Base-by-base conservation (phyloP, 2,888 invertebrate species). In the Noctua fimbriata region DNA sequence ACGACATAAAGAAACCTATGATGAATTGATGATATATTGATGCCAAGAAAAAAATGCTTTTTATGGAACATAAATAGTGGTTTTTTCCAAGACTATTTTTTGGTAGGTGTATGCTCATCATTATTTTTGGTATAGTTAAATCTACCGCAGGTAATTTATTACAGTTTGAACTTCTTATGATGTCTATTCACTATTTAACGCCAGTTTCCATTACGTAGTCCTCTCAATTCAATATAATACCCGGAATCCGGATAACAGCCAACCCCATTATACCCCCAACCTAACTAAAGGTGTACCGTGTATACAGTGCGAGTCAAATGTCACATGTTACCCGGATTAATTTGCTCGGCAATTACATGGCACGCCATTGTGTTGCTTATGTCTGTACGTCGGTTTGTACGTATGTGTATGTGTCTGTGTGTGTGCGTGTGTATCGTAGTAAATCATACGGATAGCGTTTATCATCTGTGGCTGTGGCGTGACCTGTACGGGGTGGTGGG, bases 291-390 rank as follows among this genome's bases (percentile, higher is more conserved):
- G 87, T 83, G 85, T 83, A 83, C 70, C 73, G 73, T 84, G 86
- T 80, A 78, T 76, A 73, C 87, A 83, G 85, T 85, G 66, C 89
- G 90, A 93, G 94, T 95, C 94, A 94, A 93, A 95, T 94, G 95
- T 94, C 94, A 94, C 93, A 93, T 93, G 93, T 93, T 92, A 91
- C 88, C 86, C 85, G 92, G 94, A 95, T 95, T 95, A 95, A 95
- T 95, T 94, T 93, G 94, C 93, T 91, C 90, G 90, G 92, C 94
- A 94, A 95, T 95, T 94, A 94, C 93, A 92, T 89, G 88, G 86
- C 86, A 87, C 84, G 89, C 87, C 89, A 91, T 91, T 92, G 90
- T 92, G 85, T 85, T 55, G 65, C 67, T 36, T 49, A 73, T 65
- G 76, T 55, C 41, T 71, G 65, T 55, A 28, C 24, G 36, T 12